Percentiles rank a stretch among this genome's conserved stretches.
Evolutionary conservation across 64 coral and sea anemone species (phyloP).

Genomic region (Pocillopora verrucosa): DNA sequence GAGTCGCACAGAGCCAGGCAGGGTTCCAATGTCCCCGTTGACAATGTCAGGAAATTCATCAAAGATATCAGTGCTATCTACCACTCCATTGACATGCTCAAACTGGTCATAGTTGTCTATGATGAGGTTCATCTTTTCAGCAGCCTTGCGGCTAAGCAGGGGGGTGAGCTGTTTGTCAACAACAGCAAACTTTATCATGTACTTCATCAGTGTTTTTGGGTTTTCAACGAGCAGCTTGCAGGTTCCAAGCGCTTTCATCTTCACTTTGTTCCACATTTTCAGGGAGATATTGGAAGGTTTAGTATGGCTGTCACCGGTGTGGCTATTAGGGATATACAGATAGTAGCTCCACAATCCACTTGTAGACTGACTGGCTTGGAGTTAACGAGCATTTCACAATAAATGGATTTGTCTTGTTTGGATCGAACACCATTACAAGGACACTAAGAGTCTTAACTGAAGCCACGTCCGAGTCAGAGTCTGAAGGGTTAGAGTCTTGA

Average conservation of each 20-base stretch:
- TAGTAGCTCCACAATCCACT: slow-evolving; percentile 60
- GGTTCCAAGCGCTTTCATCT: slow-evolving; percentile 48
- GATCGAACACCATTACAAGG: slow-evolving; percentile 9
- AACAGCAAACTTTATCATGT: no score
- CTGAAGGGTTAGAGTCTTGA: slow-evolving; percentile 10
- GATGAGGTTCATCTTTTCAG: no score
- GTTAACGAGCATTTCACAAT: slow-evolving; percentile 31
- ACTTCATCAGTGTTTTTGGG: slow-evolving; percentile 41
- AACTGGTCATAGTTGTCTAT: no score
- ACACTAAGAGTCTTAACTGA: slow-evolving; percentile 1
- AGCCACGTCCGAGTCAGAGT: slow-evolving; percentile 37
- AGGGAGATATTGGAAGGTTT: slow-evolving; percentile 24
- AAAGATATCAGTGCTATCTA: no score
- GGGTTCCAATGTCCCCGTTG: neutral
- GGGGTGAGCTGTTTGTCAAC: no score
- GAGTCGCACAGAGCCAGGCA: slow-evolving; percentile 48
- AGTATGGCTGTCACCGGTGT: slow-evolving; percentile 20
- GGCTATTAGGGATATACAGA: slow-evolving; percentile 36
- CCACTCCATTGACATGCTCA: no score
- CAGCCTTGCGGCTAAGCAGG: no score
- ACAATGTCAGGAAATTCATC: no score
- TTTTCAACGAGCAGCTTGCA: slow-evolving; percentile 48
- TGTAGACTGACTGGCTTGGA: slow-evolving; percentile 35
- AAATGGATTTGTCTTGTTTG: slow-evolving; percentile 21
- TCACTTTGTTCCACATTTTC: slow-evolving; percentile 57